These are phyloP conservation scores for Ectemnius cavifrons DNA, from an alignment of 2,888 invertebrate species.

Conservation along the genomic window DNA sequence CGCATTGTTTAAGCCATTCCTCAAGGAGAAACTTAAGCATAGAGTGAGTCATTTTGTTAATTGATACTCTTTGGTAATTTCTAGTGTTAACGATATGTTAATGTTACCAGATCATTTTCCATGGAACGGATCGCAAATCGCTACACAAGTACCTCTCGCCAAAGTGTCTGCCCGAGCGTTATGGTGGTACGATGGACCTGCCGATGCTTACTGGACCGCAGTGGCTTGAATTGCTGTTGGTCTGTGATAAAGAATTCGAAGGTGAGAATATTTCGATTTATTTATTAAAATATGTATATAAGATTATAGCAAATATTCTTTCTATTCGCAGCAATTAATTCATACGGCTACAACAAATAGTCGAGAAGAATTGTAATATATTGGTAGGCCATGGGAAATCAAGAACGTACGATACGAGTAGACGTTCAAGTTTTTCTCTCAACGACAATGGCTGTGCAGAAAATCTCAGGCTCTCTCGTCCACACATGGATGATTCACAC, in stretches of 20 bases:
- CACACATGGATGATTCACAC: too few species aligned
- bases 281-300: not conserved
- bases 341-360: constrained; percentile 3
- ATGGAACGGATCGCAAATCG: constrained; percentile 87
- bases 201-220: constrained; percentile 85
- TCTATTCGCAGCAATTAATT: not conserved
- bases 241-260: constrained; percentile 86
- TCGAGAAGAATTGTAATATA: too few species aligned
- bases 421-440: too few species aligned
- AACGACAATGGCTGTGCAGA: too few species aligned
- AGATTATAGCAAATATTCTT: not conserved
- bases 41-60: constrained; percentile 81
- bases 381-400: not conserved
- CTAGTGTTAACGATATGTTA: not conserved
- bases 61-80: too few species aligned
- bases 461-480: too few species aligned
- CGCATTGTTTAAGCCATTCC: constrained; percentile 92
- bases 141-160: constrained; percentile 86
- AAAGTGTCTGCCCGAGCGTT: constrained; percentile 85
- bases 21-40: constrained; percentile 89
- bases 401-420: too few species aligned
- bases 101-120: constrained; percentile 83
- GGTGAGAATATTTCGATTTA: constrained; percentile 78
- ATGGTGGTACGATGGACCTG: constrained; percentile 86
- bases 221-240: constrained; percentile 86